These are phyloP conservation scores for Leuctra nigra DNA, from an alignment of 2,888 invertebrate genomes.

Conservation along the genomic window DNA sequence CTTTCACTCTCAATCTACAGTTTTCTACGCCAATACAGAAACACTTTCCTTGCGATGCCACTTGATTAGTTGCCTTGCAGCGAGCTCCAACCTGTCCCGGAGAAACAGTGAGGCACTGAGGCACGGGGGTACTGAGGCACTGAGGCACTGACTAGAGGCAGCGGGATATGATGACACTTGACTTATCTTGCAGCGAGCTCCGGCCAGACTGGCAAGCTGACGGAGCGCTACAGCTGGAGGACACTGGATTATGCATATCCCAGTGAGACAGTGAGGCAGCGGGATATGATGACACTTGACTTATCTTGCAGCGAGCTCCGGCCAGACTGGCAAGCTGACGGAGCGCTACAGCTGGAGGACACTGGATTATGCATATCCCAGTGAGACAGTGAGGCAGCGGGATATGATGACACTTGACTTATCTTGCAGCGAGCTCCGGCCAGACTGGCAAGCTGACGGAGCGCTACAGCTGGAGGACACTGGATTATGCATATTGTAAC, in stretches of 20 bases:
- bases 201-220: conserved; percentile 38
- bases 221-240: conserved; percentile 70
- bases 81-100: not conserved
- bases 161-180: conserved; percentile 56
- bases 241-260: conserved; percentile 70
- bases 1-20: too few relatives aligned
- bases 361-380: conserved; percentile 70
- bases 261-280: too few relatives aligned
- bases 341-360: conserved; percentile 69
- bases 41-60: too few relatives aligned
- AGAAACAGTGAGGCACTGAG: conserved; percentile 44
- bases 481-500: conserved; percentile 71
- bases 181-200: conserved; percentile 35
- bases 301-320: not conserved
- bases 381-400: too few relatives aligned
- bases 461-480: conserved; percentile 63
- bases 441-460: conserved; percentile 48
- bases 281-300: too few relatives aligned
- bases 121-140: too few relatives aligned
- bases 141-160: conserved; percentile 50
- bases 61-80: too few relatives aligned
- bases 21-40: too few relatives aligned
- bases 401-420: too few relatives aligned
- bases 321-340: conserved; percentile 42
- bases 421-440: not conserved